A percentile compares a stretch with the other conserved stretches of the same genome.
Conservation (phyloP, 2,888 invertebrate species). For the Drosophila kambysellisi region DNA sequence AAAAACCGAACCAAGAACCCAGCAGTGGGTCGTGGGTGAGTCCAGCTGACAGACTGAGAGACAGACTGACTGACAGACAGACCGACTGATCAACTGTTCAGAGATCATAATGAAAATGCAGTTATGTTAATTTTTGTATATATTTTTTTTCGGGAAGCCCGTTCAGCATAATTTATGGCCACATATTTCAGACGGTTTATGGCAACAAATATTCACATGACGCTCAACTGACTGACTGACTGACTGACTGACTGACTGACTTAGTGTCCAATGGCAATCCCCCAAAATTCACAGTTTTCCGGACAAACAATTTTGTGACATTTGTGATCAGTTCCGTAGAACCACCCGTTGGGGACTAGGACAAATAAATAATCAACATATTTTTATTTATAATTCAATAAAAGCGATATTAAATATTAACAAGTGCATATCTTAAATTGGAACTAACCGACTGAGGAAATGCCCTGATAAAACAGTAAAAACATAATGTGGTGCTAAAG, state of each 20-base stretch:
- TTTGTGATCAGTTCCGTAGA: conserved; percentile 45
- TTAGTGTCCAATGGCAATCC: conserved; percentile 14
- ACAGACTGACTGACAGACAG: conserved; percentile 12
- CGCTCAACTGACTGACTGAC: conserved; percentile 32
- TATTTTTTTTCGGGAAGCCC: conserved; percentile 31
- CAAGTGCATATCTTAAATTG: neutral
- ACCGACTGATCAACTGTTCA: conserved; percentile 20
- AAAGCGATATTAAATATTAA: conserved; percentile 33
- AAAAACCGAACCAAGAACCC: conserved; percentile 20
- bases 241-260: conserved; percentile 23
- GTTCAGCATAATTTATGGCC: conserved; percentile 63
- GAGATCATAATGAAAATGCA: conserved; percentile 66
- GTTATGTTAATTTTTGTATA: conserved; percentile 70
- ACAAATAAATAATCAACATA: conserved; percentile 1
- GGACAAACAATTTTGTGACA: conserved; percentile 56
- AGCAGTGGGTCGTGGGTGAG: conserved; percentile 74
- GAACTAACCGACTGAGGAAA: neutral
- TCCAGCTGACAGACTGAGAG: conserved; percentile 13
- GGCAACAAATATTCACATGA: conserved; percentile 61
- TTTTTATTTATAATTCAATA: conserved; percentile 61
- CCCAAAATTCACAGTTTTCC: neutral
- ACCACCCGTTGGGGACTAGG: conserved; percentile 42
- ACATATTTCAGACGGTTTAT: conserved; percentile 71
- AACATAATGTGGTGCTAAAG: neutral
- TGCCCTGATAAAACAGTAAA: neutral